A percentile compares a stretch with the other conserved stretches of the same genome.
phyloP scores from a whole-genome alignment of 2,113 vertebrate genomes.

The Astatotilapia flaviijosephi region DNA sequence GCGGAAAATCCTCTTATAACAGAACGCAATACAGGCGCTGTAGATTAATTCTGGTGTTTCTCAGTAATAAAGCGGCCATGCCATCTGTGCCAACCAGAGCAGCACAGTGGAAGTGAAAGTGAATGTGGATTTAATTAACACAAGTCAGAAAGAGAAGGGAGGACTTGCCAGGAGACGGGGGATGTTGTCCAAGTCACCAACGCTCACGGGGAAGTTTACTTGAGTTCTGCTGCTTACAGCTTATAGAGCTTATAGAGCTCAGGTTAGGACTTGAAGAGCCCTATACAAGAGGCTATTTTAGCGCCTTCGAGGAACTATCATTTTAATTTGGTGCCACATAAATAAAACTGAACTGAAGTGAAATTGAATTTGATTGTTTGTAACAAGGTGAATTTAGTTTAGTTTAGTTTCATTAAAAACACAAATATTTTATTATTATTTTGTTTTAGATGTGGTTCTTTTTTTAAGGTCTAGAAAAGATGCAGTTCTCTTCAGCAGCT shows the following conservation, averaged over 20 bases:
- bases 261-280: not conserved
- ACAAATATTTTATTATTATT: not conserved
- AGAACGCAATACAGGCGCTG: not conserved
- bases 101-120: conserved; percentile 22
- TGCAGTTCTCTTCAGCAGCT: not conserved
- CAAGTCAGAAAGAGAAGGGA: conserved; percentile 52
- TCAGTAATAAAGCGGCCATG: not conserved
- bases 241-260: not conserved
- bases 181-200: conserved; percentile 37
- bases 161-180: conserved; percentile 48
- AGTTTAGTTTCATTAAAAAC: not conserved
- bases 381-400: not conserved
- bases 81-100: conserved; percentile 55
- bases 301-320: fast-evolving
- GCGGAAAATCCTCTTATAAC: not conserved
- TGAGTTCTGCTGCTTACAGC: not conserved
- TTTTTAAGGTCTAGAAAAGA: not conserved
- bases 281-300: not conserved
- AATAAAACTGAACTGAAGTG: not conserved
- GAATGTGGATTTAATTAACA: conserved; percentile 74
- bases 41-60: conserved; percentile 6
- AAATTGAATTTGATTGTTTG: not conserved
- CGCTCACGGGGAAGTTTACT: conserved; percentile 5
- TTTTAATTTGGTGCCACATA: not conserved
- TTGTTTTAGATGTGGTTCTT: not conserved